Evolutionary conservation across 2,797 vertebrate genomes (phyloP), one percentile per base, ranked within the genome.

Genomic region (Gambelia wislizenii): DNA sequence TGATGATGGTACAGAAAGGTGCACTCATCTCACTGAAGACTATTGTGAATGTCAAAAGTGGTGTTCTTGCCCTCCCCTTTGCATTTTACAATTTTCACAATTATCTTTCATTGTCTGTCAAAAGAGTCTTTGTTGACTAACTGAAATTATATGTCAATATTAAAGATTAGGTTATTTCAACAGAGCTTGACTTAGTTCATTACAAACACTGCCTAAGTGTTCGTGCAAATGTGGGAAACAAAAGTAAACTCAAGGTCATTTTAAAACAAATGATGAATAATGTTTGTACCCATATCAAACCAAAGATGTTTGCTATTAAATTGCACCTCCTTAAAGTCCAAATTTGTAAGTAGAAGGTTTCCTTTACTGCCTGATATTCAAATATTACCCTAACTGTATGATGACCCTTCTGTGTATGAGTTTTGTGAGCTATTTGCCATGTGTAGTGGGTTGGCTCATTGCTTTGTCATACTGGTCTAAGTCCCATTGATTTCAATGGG

Each of bases 231-330:
- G 30, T n/a, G 54, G 91, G 92, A 87, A 86, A 25, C 16, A 88
- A 75, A 42, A 25, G 6, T 83, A 13, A 94, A 84, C 59, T 52
- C 91, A 83, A 75, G 20, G 39, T 75, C 36, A 59, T 87, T 74
- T 83, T 14, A 36, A 91, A 92, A 80, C 2, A 90, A 90, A 91
- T 59, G 91, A 77, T 94, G 82, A 93, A 77, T 90, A 92, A 88
- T 79, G 25, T 87, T 81, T 64, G 89, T 80, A 88, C 72, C 85
- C 89, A 39, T 85, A 87, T 89, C 87, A 93, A 92, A 90, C 95
- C 87, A 93, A 93, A 94, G 95, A 92, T 89, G 91, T 82, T 44
- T 87, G 82, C 77, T 75, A 49, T 87, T 13, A 88, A 94, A 92
- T 86, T 86, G 14, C 59, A 77, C 70, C n/a, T 72, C 54, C 3